A percentile compares a stretch with the other conserved stretches of the same genome.
These are phyloP conservation scores for Eulemur rufifrons DNA, from an alignment of 2,113 vertebrate genomes.

Conservation along the genomic window DNA sequence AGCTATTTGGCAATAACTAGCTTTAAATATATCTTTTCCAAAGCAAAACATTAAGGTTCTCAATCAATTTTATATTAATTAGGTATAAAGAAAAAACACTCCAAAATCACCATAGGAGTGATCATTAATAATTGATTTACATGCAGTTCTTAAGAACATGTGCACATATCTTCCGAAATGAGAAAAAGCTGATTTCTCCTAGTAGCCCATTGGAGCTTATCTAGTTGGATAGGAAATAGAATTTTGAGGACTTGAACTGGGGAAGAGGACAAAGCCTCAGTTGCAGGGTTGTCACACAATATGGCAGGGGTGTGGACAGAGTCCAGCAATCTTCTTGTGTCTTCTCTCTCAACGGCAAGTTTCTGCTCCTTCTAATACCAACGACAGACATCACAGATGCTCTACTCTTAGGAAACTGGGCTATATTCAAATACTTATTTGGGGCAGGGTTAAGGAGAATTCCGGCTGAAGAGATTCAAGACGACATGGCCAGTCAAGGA, in stretches of 20 bases:
- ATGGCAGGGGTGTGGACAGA: neutral
- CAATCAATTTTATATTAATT: neutral
- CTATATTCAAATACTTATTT: neutral
- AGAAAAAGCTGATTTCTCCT: neutral
- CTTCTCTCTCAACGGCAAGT: neutral
- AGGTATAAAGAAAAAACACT: neutral
- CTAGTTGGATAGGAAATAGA: neutral
- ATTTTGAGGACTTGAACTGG: neutral
- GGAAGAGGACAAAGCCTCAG: neutral
- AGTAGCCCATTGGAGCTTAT: neutral
- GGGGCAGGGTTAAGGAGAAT: neutral
- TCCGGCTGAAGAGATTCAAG: neutral
- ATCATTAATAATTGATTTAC: neutral
- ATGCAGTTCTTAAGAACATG: neutral
- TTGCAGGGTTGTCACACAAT: accelerated
- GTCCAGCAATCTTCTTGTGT: neutral
- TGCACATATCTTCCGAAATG: neutral
- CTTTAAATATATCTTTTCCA: neutral
- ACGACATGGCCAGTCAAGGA: neutral
- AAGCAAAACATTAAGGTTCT: conserved; percentile 15
- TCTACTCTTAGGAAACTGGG: neutral
- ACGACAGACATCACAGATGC: neutral
- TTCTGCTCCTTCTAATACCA: neutral
- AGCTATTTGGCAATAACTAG: neutral
- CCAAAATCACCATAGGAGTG: neutral